phyloP scores from a whole-genome alignment of 2,797 vertebrate genomes.

The Lacerta agilis region DNA sequence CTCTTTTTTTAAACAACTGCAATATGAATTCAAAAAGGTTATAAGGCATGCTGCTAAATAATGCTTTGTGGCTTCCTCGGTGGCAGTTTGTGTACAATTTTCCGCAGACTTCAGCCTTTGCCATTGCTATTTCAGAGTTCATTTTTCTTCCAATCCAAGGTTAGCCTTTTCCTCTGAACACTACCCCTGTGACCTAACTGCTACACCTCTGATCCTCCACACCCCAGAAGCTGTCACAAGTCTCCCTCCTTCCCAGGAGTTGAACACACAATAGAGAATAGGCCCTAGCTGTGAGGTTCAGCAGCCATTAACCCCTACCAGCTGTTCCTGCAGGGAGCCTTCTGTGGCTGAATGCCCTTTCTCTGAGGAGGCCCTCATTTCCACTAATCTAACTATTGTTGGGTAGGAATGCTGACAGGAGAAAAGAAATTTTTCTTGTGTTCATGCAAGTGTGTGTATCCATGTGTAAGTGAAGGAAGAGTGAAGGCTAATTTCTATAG shows the following conservation, averaged over 20 bases:
- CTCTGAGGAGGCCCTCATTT: slow-evolving; percentile 99
- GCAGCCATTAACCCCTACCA: slow-evolving; percentile 99
- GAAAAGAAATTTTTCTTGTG: slow-evolving; percentile 99
- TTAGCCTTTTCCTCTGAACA: slow-evolving; percentile 76
- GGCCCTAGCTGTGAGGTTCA: slow-evolving; percentile 99
- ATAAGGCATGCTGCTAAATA: slow-evolving; percentile 72
- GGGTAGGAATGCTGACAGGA: slow-evolving; percentile 99
- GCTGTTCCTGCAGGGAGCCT: slow-evolving; percentile 99
- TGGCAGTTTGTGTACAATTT: slow-evolving; percentile 67
- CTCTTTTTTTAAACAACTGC: slow-evolving; percentile 69
- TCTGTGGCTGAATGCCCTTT: slow-evolving; percentile 99
- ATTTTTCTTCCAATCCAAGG: slow-evolving; percentile 70
- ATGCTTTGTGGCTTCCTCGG: slow-evolving; percentile 63
- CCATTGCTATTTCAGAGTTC: slow-evolving; percentile 62
- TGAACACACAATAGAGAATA: slow-evolving; percentile 99
- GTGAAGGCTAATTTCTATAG: slow-evolving; percentile 99
- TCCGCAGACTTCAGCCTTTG: slow-evolving; percentile 62
- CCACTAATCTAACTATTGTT: slow-evolving; percentile 99
- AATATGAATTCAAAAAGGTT: slow-evolving; percentile 75
- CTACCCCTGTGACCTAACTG: slow-evolving; percentile 90
- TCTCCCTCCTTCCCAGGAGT: slow-evolving; percentile 99
- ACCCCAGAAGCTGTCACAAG: slow-evolving; percentile 98
- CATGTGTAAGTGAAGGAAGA: slow-evolving; percentile 99
- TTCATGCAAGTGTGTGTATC: slow-evolving; percentile 99
- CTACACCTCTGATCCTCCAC: slow-evolving; percentile 93